Conservation (phyloP, 2,888 invertebrate species). For the Choristoneura rosaceana region DNA sequence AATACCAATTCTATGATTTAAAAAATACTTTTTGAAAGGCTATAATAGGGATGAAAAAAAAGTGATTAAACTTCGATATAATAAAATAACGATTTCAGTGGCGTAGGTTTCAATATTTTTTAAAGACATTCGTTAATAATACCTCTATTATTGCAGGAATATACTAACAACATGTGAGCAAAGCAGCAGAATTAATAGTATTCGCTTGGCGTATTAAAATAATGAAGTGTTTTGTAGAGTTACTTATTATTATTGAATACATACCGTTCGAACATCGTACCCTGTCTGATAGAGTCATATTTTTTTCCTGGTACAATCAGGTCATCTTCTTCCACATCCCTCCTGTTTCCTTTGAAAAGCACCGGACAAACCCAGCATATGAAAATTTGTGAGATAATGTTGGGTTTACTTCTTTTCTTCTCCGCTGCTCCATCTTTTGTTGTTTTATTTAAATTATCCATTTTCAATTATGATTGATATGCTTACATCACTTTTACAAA, state of each 20-base stretch:
- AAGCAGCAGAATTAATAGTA: neutral
- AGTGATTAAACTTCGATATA: neutral
- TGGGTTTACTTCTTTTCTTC: constrained; percentile 65
- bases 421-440: constrained; percentile 45
- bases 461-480: constrained; percentile 2
- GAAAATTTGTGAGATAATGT: constrained; percentile 70
- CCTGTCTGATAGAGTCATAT: constrained; percentile 86
- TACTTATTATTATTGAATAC: constrained; percentile 38
- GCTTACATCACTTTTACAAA: neutral
- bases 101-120: neutral
- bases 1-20: neutral
- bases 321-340: constrained; percentile 88
- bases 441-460: constrained; percentile 43
- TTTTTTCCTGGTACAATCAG: constrained; percentile 86
- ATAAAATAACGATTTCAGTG: neutral
- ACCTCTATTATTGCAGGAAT: no score
- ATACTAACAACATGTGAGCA: neutral
- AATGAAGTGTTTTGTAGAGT: neutral
- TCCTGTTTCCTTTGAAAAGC: constrained; percentile 81
- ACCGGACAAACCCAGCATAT: constrained; percentile 82
- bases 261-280: constrained; percentile 86
- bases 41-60: neutral
- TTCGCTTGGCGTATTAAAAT: neutral
- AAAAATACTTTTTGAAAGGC: neutral
- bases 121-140: neutral